These are phyloP conservation scores for Notocelia uddmanniana DNA, from an alignment of 2,888 invertebrate species.

Conservation along the genomic window DNA sequence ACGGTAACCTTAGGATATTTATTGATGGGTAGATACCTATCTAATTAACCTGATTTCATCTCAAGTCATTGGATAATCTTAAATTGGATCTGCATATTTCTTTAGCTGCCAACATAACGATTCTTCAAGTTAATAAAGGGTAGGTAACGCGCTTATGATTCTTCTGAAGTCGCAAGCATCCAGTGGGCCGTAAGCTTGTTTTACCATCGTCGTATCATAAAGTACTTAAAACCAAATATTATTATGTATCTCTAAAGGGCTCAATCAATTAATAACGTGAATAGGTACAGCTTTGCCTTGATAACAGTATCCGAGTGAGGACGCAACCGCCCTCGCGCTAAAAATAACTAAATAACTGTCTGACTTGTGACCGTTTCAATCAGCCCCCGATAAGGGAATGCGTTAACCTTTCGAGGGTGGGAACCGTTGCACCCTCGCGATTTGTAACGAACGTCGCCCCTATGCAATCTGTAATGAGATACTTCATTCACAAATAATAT, in stretches of 20 bases:
- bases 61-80: no score
- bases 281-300: conserved; percentile 1
- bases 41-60: no score
- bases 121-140: no score
- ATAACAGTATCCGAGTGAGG: conserved; percentile 18
- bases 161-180: no score
- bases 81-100: no score
- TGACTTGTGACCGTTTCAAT: conserved; percentile 53
- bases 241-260: background rate
- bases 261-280: background rate
- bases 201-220: no score
- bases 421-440: conserved; percentile 60
- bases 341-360: conserved; percentile 39
- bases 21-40: no score
- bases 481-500: conserved; percentile 19
- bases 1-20: no score
- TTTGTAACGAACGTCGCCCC: conserved; percentile 62
- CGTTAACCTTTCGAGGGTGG: conserved; percentile 73
- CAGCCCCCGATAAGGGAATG: conserved; percentile 72
- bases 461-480: conserved; percentile 44
- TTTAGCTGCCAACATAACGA: no score
- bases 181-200: no score
- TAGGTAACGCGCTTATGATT: no score
- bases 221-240: background rate
- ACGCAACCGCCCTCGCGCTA: conserved; percentile 34